Conservation (phyloP, 2,113 vertebrate species). For the Syrmaticus mikado region DNA sequence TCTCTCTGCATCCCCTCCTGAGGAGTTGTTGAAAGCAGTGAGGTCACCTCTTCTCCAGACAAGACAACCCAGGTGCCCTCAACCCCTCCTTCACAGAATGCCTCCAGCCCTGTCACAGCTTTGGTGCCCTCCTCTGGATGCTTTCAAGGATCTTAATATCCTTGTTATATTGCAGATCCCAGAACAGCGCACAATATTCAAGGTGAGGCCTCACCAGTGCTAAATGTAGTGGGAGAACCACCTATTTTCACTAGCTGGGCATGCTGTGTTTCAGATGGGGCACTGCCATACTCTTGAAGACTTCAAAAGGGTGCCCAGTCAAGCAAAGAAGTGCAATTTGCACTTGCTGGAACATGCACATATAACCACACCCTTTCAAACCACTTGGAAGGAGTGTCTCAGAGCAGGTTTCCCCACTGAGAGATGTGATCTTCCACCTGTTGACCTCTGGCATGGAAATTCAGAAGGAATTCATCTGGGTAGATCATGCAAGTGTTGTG, state of each 20-base stretch:
- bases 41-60: background rate
- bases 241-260: background rate
- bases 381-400: slow-evolving; percentile 17
- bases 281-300: background rate
- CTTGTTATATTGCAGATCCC: background rate
- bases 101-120: background rate
- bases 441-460: slow-evolving; percentile 35
- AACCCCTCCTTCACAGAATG: background rate
- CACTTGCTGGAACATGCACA: slow-evolving; percentile 4
- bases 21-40: background rate
- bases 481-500: background rate
- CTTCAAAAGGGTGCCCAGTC: background rate
- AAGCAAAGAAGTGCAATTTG: background rate
- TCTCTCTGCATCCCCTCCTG: background rate
- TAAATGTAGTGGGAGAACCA: background rate
- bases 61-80: background rate
- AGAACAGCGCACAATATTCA: background rate
- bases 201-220: background rate
- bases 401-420: slow-evolving; percentile 51
- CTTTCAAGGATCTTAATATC: background rate
- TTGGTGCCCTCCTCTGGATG: background rate
- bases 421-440: background rate
- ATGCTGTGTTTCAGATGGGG: background rate
- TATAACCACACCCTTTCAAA: slow-evolving; percentile 32
- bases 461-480: background rate